Base-by-base conservation (phyloP, 2,888 invertebrate species). In the Keiferia lycopersicella region DNA sequence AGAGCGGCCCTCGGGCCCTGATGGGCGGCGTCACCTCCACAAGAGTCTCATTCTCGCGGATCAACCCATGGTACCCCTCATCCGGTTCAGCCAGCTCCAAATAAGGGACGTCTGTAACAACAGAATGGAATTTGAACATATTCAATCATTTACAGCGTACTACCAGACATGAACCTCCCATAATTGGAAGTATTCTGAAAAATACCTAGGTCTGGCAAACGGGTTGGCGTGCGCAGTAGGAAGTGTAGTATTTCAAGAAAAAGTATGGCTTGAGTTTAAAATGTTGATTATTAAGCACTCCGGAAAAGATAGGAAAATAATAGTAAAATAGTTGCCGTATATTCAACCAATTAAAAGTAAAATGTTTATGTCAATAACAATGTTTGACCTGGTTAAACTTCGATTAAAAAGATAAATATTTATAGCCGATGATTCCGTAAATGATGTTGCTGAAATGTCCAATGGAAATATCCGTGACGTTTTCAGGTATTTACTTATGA, bases 11-110 rank as follows among this genome's bases (percentile, higher is more conserved):
- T 56, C 96, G 92, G 62, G 97, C 97, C 76, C 96, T 93, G 82
- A 98, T 98, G 73, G 96, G 93, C n/a, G 98, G 98, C 68, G 97
- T 97, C 78, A 98, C 97, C 89, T 98, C 97, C 73, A 98, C 98
- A 73, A 96, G 92, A 62, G 97, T 96, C 88, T 97, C 97, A 88
- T 98, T 97, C 93, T 98, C 98, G 76, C 96, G 95, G 78, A 98
- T 96, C 84, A 98, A 93, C 45, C 98, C 98, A 81, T 98, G 98
- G 92, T 98, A 98, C 68, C 97, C 97, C 77, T 96, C 96, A 80
- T 97, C 97, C 53, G 96, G 93, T 81, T 95, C 95, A 67, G 94
- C 94, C 83, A 96, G 91, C 87, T 96, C 96, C 91, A 96, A 85
- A 78, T 94, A 94, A 30, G 96, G 96, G 64, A 93, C 94, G 92